Base-by-base conservation (phyloP, 2,113 vertebrate genomes). In the Aegotheles bennettii region DNA sequence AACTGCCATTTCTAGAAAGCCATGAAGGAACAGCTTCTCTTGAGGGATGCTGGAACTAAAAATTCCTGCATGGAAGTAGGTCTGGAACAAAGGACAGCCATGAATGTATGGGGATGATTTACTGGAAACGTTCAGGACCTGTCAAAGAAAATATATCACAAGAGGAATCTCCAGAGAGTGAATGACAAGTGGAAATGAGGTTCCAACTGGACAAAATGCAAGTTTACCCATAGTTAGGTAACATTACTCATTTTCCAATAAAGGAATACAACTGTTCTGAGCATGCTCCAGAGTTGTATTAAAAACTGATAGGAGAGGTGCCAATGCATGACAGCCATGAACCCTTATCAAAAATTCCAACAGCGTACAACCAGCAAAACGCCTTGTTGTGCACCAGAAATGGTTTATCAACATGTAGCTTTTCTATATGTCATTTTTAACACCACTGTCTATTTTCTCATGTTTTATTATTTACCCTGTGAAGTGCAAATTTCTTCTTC, bases 401-500 rank as follows among this genome's bases (percentile, higher is more conserved):
- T 78, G 85, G 85, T 76, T 94, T 87, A 84, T 63, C 68, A 26
- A 1, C n/a, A 2, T 29, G 17, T 33, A 51, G 77, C 36, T 95
- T 93, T 94, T 51, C 69, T 82, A 38, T 56, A 94, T 3, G 2
- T 68, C 89, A 86, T 69, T 91, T 85, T 84, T 59, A 95, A 91
- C 91, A 85, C 79, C 60, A 60, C 75, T 94, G 91, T 77, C 59
- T 92, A 61, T 84, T 96, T 93, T 92, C 92, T 94, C 93, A 61
- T 95, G 89, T 93, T 96, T 95, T 89, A 88, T 97, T 97, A 97
- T 97, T 96, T 97, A 97, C 88, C 48, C 89, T 93, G 47, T 94
- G 82, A 96, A 97, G 95, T 92, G 91, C 86, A 89, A 94, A 93
- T 95, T 93, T 93, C 94, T 91, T 96, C 91, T 94, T 88, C 63